phyloP scores from a whole-genome alignment of 2,888 invertebrate genomes.

The Drosophila mimetica region DNA sequence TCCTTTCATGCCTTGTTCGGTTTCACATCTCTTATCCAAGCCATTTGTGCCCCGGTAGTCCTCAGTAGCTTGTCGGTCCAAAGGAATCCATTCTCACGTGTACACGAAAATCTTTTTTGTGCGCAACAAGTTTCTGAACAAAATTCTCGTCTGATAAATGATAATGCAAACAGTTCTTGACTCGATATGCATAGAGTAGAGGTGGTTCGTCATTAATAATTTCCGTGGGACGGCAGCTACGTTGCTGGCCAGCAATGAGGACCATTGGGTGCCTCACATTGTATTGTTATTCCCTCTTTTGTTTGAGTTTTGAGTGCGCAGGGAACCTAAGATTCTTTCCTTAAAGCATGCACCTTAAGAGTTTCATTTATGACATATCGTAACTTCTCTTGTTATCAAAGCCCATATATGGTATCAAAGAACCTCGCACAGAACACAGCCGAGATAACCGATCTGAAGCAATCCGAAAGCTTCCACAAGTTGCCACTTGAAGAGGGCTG shows the following conservation, averaged over 20 bases:
- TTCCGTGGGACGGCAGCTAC: constrained; percentile 46
- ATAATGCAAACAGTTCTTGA: constrained; percentile 72
- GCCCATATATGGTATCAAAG: constrained; percentile 13
- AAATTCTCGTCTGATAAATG: constrained; percentile 82
- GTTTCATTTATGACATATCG: constrained; percentile 5
- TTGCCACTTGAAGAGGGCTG: constrained; percentile 62
- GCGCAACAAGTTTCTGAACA: constrained; percentile 80
- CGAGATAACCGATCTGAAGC: constrained; percentile 61
- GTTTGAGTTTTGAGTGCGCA: neutral
- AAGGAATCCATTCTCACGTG: constrained; percentile 70
- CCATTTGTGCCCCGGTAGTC: constrained; percentile 48
- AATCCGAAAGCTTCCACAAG: constrained; percentile 44
- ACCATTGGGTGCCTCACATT: constrained; percentile 11
- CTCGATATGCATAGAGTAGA: constrained; percentile 71
- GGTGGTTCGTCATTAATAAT: constrained; percentile 78
- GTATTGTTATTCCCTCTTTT: constrained; percentile 16
- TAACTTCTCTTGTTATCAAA: constrained; percentile 8
- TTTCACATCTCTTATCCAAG: constrained; percentile 60
- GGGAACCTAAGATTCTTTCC: neutral
- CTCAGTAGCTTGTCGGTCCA: constrained; percentile 58
- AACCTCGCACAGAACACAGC: constrained; percentile 1
- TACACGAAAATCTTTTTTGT: constrained; percentile 83
- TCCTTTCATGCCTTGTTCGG: constrained; percentile 76
- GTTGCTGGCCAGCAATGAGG: neutral
- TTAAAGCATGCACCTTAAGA: neutral